Conservation (phyloP, 2,113 vertebrate species). For the Piaya cayana region DNA sequence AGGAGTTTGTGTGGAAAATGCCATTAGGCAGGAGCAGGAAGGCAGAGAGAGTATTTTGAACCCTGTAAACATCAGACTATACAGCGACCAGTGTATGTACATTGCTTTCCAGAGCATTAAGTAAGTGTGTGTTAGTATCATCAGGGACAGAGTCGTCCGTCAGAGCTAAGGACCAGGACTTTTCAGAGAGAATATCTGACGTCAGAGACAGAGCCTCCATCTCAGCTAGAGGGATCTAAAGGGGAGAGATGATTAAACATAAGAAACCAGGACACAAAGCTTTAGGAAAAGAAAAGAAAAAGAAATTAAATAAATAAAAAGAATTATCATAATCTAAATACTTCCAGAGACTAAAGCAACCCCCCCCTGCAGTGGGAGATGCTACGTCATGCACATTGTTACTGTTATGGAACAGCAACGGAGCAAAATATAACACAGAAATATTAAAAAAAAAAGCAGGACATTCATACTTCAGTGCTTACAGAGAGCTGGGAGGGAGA, state of each 20-base stretch:
- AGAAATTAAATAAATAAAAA: background rate
- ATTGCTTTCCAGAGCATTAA: conserved; percentile 95
- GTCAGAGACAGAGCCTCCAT: conserved; percentile 99
- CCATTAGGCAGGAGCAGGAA: conserved; percentile 33
- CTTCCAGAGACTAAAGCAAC: conserved; percentile 48
- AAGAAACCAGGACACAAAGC: conserved; percentile 80
- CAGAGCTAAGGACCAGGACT: conserved; percentile 98
- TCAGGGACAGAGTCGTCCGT: conserved; percentile 94
- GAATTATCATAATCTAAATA: conserved; percentile 46
- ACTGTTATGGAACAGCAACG: background rate
- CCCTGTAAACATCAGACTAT: conserved; percentile 78
- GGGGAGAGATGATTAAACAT: conserved; percentile 92
- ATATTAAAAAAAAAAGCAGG: background rate
- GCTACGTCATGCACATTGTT: conserved; percentile 38
- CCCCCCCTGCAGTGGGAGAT: conserved; percentile 33
- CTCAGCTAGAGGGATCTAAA: conserved; percentile 99
- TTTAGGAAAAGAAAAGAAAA: conserved; percentile 46
- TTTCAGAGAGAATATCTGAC: conserved; percentile 93
- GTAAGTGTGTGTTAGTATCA: conserved; percentile 93
- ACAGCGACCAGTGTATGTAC: conserved; percentile 85
- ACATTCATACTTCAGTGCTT: conserved; percentile 4
- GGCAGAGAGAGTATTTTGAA: conserved; percentile 74
- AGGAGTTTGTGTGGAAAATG: conserved; percentile 11
- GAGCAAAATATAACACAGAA: conserved; percentile 10
- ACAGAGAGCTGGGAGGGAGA: background rate